A percentile compares a stretch with the other conserved stretches of the same genome.
phyloP scores from a whole-genome alignment of 2,888 invertebrate genomes.

The Parnassius mnemosyne region DNA sequence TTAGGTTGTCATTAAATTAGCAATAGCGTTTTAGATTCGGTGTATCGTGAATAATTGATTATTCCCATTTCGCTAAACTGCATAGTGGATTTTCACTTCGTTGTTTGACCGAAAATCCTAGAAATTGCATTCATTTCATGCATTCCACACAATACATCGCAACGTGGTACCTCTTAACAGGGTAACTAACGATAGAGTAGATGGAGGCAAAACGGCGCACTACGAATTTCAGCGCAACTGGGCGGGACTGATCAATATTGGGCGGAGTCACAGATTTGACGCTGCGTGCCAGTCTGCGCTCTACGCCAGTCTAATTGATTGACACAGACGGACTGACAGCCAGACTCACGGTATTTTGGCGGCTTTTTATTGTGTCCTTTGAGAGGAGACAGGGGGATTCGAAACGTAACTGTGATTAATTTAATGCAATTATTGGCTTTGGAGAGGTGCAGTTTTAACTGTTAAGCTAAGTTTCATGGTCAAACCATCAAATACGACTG shows the following conservation, averaged over 20 bases:
- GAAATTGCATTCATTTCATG: constrained; percentile 17
- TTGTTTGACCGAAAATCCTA: constrained; percentile 13
- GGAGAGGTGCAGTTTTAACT: constrained; percentile 2
- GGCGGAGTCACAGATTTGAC: constrained; percentile 61
- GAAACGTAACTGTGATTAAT: constrained; percentile 47
- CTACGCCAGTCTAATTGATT: constrained; percentile 66
- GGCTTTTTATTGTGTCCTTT: constrained; percentile 64
- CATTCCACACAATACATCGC: constrained; percentile 16
- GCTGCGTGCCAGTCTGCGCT: constrained; percentile 67
- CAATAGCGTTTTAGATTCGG: neutral
- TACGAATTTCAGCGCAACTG: constrained; percentile 58
- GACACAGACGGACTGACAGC: constrained; percentile 72
- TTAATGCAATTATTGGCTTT: constrained; percentile 36
- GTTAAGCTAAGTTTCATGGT: neutral
- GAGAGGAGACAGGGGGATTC: constrained; percentile 39
- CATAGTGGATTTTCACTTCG: constrained; percentile 3
- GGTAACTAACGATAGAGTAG: constrained; percentile 38
- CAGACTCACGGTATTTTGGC: constrained; percentile 58
- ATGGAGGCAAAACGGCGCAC: constrained; percentile 41
- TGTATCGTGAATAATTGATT: neutral
- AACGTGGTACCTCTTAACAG: constrained; percentile 31
- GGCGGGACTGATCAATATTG: constrained; percentile 66
- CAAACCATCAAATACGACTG: neutral
- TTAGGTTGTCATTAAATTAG: constrained; percentile 6
- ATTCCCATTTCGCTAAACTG: neutral